Evolutionary conservation across 2,113 vertebrate species (phyloP), one percentile per base, ranked within the genome.

Genomic region (Pluvialis apricaria): DNA sequence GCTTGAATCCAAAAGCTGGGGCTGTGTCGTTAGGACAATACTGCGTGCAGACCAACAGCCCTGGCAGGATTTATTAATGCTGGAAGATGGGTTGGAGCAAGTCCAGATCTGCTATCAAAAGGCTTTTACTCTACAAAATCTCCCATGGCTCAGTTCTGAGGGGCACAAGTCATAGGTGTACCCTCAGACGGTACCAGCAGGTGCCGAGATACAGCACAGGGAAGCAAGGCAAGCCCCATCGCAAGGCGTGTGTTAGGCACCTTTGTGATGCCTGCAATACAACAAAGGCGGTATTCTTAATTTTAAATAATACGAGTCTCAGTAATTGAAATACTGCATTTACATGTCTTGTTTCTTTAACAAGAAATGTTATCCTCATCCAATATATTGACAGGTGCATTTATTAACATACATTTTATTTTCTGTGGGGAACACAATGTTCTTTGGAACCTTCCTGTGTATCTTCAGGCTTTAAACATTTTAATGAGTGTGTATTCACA

Each of bases 61-160:
- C 64, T n/a, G 19, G 66, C 61, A 68, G 83, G 79, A 70, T 58
- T 79, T 40, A 13, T 18, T 71, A 18, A 6, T 4, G 38, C 66
- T 71, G 52, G 36, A 36, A 21, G 28, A 44, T 45, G 61, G 66
- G 52, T 68, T 42, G 11, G 61, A 76, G 42, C 25, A 34, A 76
- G 71, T 45, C 65, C 42, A 54, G 42, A 36, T 66, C 14, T 76
- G 66, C 29, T 79, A 18, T 14, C 32, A 49, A 32, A 36, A 70
- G 36, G 15, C 15, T 44, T 65, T 82, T 24, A 22, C 20, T n/a
- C 29, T 17, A 1, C 38, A 61, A 38, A 52, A 24, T 58, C 20
- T 82, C 29, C 22, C 0, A 0, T 52, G 15, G 65, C 34, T 44
- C 3, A 0, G 6, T 58, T 88, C 14, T 2, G 42, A 68, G 47